These are phyloP conservation scores for Hyla sarda DNA, from an alignment of 2,113 vertebrate genomes.

Conservation along the genomic window DNA sequence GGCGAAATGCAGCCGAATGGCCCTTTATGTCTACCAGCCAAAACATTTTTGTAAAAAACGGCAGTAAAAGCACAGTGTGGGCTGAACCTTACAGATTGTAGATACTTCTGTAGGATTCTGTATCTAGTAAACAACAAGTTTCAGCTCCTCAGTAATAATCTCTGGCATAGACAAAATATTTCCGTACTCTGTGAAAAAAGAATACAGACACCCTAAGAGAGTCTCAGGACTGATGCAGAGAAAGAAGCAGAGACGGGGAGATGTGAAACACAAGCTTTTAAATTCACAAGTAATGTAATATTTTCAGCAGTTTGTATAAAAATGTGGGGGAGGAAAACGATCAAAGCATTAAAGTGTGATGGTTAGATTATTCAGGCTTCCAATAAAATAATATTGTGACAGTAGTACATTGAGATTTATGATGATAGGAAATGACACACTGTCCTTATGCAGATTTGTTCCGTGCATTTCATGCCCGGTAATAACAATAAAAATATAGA, in stretches of 20 bases:
- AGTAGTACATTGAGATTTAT: conserved; percentile 49
- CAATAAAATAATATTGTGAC: conserved; percentile 56
- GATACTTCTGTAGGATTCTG: neutral
- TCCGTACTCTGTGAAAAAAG: neutral
- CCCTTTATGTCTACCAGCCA: no score
- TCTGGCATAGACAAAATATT: neutral
- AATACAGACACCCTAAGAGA: neutral
- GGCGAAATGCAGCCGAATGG: no score
- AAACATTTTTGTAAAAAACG: no score
- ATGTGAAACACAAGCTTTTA: conserved; percentile 19
- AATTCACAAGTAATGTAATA: conserved; percentile 54
- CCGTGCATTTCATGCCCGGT: neutral
- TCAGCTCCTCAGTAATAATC: no score
- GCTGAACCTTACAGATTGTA: neutral
- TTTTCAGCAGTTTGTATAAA: conserved; percentile 43
- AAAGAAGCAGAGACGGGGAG: neutral
- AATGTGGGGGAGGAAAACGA: conserved; percentile 47
- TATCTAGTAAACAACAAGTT: neutral
- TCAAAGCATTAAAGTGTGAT: conserved; percentile 44
- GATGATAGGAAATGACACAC: conserved; percentile 22
- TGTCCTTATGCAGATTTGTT: conserved; percentile 25
- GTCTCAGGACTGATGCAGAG: neutral
- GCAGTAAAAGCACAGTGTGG: no score
- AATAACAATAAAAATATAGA: neutral
- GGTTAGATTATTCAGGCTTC: conserved; percentile 43